Evolutionary conservation across 1,140 invertebrate species (phyloP).

Genomic region (Musca domestica): DNA sequence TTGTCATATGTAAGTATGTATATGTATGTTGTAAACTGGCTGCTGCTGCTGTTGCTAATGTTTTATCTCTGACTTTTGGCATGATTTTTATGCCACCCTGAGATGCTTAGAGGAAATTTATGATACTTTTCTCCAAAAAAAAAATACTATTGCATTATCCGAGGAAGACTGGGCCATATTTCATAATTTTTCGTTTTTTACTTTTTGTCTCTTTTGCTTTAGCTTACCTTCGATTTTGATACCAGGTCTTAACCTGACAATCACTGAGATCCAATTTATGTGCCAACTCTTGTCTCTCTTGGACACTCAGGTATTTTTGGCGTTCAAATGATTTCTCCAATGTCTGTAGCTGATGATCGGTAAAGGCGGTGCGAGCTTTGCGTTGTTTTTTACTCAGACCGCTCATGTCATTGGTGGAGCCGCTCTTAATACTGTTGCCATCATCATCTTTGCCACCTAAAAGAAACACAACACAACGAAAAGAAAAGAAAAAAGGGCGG

Average conservation of each 20-base stretch:
- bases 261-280: conserved; percentile 94
- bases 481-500: no score
- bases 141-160: no score
- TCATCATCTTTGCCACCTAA: conserved; percentile 52
- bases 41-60: no score
- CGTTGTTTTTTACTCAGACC: conserved; percentile 86
- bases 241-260: conserved; percentile 99
- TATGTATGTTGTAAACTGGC: no score
- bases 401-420: conserved; percentile 51
- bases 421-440: conserved; percentile 52
- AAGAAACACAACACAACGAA: not conserved
- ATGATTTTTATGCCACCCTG: no score
- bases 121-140: not conserved
- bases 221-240: conserved; percentile 93
- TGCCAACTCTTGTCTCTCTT: conserved; percentile 97
- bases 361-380: conserved; percentile 97
- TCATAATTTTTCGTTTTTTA: not conserved
- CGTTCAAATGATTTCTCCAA: conserved; percentile 97
- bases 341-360: conserved; percentile 95
- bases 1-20: no score
- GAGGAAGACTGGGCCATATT: no score
- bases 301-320: conserved; percentile 98
- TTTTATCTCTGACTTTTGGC: no score
- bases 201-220: no score
- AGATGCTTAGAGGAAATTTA: not conserved